Conservation (phyloP, 1,140 invertebrate species). For the Aphelenchoides fujianensis region DNA sequence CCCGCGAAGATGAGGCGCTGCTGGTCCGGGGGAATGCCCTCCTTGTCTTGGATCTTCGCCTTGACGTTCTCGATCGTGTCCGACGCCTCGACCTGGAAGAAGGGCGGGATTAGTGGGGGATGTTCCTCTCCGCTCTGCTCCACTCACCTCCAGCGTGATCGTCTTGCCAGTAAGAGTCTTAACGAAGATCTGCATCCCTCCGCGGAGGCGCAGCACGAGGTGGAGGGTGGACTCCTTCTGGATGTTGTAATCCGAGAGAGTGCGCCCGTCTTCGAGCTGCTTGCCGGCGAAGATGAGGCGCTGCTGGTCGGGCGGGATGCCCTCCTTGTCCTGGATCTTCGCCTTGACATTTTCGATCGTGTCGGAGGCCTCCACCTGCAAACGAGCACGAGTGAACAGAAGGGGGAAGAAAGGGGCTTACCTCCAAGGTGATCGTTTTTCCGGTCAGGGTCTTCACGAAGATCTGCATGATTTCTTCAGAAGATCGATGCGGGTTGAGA, state of each 20-base stretch:
- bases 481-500: neutral
- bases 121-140: neutral
- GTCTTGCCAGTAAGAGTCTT: too few relatives aligned
- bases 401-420: slow-evolving; percentile 63
- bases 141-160: neutral
- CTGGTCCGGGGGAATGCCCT: too few relatives aligned
- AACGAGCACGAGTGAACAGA: neutral
- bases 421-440: slow-evolving; percentile 62
- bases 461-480: slow-evolving; percentile 64
- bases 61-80: too few relatives aligned
- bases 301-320: slow-evolving; percentile 66
- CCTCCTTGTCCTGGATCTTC: slow-evolving; percentile 68
- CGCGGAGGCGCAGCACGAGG: too few relatives aligned
- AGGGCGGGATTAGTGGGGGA: slow-evolving; percentile 9
- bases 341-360: slow-evolving; percentile 66
- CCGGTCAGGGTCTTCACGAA: slow-evolving; percentile 65
- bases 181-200: too few relatives aligned
- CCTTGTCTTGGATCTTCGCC: too few relatives aligned
- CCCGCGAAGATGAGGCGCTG: too few relatives aligned
- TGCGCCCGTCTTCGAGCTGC: too few relatives aligned
- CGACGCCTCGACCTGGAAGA: too few relatives aligned
- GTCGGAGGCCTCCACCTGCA: slow-evolving; percentile 64
- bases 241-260: too few relatives aligned
- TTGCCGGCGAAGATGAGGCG: slow-evolving; percentile 67
- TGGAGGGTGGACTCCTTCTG: too few relatives aligned